phyloP scores from a whole-genome alignment of 2,888 invertebrate genomes.

The Cinara cedri region DNA sequence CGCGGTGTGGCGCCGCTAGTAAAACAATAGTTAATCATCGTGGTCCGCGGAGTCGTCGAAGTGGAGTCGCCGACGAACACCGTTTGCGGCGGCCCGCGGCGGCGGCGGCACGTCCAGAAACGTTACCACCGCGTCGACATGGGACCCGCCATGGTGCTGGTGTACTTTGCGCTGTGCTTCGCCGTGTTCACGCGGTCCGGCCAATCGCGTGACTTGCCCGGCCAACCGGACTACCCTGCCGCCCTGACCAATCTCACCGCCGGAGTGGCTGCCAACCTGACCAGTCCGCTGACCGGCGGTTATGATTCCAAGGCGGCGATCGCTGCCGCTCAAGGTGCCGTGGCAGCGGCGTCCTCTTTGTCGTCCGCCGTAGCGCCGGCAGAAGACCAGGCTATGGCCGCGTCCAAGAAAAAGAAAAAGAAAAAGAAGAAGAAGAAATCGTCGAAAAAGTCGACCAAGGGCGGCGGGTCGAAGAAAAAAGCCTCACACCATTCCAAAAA shows the following conservation, averaged over 20 bases:
- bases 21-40: no score
- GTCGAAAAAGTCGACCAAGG: conserved; percentile 61
- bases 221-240: conserved; percentile 58
- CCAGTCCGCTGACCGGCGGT: conserved; percentile 1
- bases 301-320: background rate
- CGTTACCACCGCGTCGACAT: background rate
- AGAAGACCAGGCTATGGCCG: conserved; percentile 60
- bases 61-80: background rate
- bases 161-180: conserved; percentile 33
- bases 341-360: background rate
- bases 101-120: background rate
- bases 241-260: conserved; percentile 63
- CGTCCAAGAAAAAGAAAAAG: conserved; percentile 64
- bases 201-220: conserved; percentile 25
- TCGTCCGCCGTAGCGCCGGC: conserved; percentile 2
- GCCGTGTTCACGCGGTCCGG: conserved; percentile 29
- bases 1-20: no score
- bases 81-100: background rate
- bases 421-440: conserved; percentile 61
- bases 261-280: conserved; percentile 62
- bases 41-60: background rate
- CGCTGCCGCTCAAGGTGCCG: conserved; percentile 21
- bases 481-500: conserved; percentile 73
- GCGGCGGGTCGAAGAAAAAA: conserved; percentile 75
- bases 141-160: conserved; percentile 21